These are phyloP conservation scores for Schizopygopsis pylzovi DNA, from an alignment of 2,797 vertebrate genomes.

Conservation along the genomic window DNA sequence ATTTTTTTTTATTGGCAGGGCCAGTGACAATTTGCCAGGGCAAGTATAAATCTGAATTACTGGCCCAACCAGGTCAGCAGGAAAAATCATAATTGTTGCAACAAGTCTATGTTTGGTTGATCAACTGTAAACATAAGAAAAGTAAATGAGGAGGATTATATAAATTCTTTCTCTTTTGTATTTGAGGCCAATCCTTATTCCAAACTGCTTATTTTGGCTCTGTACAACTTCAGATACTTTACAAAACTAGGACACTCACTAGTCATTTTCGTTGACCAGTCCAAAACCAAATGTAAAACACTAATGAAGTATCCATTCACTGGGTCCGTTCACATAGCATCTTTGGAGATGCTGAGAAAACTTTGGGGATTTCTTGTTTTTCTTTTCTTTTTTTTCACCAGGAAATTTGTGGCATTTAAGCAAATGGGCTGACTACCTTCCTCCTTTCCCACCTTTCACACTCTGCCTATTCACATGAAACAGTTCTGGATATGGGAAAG, in stretches of 20 bases:
- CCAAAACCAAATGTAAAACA: not conserved
- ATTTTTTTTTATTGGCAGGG: not conserved
- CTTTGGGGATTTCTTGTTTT: conserved; percentile 38
- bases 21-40: not conserved
- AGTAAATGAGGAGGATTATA: not conserved
- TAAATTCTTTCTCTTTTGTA: not conserved
- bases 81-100: not conserved
- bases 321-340: not conserved
- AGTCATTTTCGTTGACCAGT: not conserved
- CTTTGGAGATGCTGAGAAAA: not conserved
- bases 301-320: not conserved
- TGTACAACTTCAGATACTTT: not conserved
- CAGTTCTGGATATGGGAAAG: conserved; percentile 56
- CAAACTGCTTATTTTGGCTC: not conserved
- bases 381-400: conserved; percentile 6
- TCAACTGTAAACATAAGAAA: not conserved
- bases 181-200: not conserved
- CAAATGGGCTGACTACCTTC: conserved; percentile 45
- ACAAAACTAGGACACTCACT: not conserved
- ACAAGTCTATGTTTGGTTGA: not conserved
- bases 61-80: conserved; percentile 3
- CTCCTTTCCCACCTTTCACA: conserved; percentile 52
- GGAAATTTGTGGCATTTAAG: conserved; percentile 52
- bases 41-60: conserved; percentile 2
- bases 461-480: conserved; percentile 55